phyloP scores from a whole-genome alignment of 1,140 invertebrate species.

The Brachionus plicatilis region DNA sequence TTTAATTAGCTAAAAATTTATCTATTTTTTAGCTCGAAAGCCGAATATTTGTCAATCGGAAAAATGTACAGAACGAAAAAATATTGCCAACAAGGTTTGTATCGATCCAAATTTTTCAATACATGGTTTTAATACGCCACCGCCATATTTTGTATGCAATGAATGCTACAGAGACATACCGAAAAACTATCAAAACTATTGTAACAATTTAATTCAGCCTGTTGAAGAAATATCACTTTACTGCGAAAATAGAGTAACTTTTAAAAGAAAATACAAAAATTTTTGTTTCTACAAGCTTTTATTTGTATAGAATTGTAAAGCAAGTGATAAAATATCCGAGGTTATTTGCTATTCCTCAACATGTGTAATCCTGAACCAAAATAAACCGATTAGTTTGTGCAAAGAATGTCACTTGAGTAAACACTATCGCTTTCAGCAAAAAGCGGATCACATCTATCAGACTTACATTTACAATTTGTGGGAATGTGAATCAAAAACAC shows the following conservation, averaged over 20 bases:
- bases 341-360: conserved; percentile 93
- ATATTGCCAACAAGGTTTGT: conserved; percentile 50
- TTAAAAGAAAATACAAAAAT: no score
- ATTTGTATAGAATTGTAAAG: conserved; percentile 75
- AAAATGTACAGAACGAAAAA: conserved; percentile 72
- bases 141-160: conserved; percentile 88
- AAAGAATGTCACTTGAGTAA: conserved; percentile 49
- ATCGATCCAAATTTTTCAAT: conserved; percentile 59
- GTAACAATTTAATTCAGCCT: conserved; percentile 83
- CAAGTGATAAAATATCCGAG: conserved; percentile 78
- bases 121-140: conserved; percentile 72
- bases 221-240: conserved; percentile 86
- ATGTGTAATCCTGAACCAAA: conserved; percentile 89
- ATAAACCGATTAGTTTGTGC: conserved; percentile 89
- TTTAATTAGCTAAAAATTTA: not conserved
- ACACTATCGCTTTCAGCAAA: conserved; percentile 22
- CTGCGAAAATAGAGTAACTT: conserved; percentile 86
- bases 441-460: conserved; percentile 45
- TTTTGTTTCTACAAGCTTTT: not conserved
- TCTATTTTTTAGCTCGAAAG: conserved; percentile 54
- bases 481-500: conserved; percentile 41
- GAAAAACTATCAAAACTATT: conserved; percentile 66
- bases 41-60: conserved; percentile 69
- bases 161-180: conserved; percentile 88
- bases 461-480: conserved; percentile 62